Conservation (phyloP, 2,797 vertebrate species). For the Trachurus trachurus region DNA sequence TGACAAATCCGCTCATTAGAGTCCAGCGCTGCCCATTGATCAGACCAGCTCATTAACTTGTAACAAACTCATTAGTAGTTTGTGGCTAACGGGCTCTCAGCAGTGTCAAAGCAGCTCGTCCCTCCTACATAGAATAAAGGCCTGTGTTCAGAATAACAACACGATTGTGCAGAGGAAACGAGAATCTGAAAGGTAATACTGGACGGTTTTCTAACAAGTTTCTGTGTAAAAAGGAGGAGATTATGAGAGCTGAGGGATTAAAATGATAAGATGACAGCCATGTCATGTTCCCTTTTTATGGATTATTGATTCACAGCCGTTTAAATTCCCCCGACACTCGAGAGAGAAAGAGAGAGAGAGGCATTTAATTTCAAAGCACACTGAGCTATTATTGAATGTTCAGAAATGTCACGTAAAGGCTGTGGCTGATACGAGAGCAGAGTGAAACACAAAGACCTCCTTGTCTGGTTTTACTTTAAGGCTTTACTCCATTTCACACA, state of each 20-base stretch:
- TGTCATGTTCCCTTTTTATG: conserved; percentile 47
- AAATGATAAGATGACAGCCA: conserved; percentile 48
- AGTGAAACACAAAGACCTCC: conserved; percentile 3
- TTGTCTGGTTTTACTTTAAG: background rate
- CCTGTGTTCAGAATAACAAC: background rate
- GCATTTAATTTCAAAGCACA: conserved; percentile 33
- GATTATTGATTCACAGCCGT: conserved; percentile 48
- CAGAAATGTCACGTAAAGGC: conserved; percentile 51
- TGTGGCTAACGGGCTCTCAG: conserved; percentile 8
- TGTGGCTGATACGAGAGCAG: conserved; percentile 15
- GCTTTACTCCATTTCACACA: conserved; percentile 4
- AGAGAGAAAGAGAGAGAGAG: background rate
- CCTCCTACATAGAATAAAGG: background rate
- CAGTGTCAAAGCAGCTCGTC: background rate
- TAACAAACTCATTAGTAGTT: conserved; percentile 40
- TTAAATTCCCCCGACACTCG: conserved; percentile 21
- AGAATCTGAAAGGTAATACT: background rate
- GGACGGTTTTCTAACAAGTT: background rate
- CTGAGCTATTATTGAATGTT: conserved; percentile 30
- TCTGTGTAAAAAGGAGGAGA: conserved; percentile 39
- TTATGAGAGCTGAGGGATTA: conserved; percentile 46
- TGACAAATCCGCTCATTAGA: conserved; percentile 24
- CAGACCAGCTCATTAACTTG: conserved; percentile 42
- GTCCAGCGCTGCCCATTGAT: conserved; percentile 31
- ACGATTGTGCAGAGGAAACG: background rate